phyloP scores from a whole-genome alignment of 2,113 vertebrate genomes.

The Elgaria multicarinata region DNA sequence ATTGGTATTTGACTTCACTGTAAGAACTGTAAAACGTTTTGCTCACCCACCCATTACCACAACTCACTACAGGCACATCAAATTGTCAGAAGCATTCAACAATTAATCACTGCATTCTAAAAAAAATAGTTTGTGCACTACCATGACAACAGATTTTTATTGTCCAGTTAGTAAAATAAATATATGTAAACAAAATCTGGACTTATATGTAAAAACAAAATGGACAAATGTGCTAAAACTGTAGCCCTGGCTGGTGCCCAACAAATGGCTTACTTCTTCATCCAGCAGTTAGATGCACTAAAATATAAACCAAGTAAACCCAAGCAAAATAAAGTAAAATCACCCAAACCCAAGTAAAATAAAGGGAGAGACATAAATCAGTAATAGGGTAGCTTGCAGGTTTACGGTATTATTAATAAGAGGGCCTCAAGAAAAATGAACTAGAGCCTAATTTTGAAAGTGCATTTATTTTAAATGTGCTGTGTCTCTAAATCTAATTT shows the following conservation, averaged over 20 bases:
- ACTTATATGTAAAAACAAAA: constrained; percentile 30
- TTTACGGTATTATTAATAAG: constrained; percentile 16
- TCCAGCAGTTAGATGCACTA: constrained; percentile 12
- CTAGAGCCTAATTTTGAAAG: constrained; percentile 52
- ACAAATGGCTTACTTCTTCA: constrained; percentile 40
- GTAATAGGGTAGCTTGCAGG: neutral
- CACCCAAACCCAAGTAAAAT: constrained; percentile 45
- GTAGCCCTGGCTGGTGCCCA: constrained; percentile 31
- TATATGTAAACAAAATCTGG: constrained; percentile 30
- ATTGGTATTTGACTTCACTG: neutral
- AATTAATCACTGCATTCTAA: constrained; percentile 38
- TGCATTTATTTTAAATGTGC: constrained; percentile 36
- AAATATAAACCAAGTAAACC: neutral
- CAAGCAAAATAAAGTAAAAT: too few species aligned
- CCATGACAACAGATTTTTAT: constrained; percentile 26
- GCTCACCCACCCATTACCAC: neutral
- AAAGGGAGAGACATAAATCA: constrained; percentile 27
- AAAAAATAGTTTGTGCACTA: neutral
- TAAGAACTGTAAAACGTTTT: neutral
- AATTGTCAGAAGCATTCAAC: neutral
- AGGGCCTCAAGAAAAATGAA: constrained; percentile 42
- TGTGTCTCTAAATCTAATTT: constrained; percentile 25
- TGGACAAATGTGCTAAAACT: constrained; percentile 21
- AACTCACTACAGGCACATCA: neutral
- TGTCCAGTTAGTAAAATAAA: constrained; percentile 40